Evolutionary conservation across 2,797 vertebrate genomes (phyloP), one percentile per base, ranked within the genome.

Genomic region (Xerus rutilus): DNA sequence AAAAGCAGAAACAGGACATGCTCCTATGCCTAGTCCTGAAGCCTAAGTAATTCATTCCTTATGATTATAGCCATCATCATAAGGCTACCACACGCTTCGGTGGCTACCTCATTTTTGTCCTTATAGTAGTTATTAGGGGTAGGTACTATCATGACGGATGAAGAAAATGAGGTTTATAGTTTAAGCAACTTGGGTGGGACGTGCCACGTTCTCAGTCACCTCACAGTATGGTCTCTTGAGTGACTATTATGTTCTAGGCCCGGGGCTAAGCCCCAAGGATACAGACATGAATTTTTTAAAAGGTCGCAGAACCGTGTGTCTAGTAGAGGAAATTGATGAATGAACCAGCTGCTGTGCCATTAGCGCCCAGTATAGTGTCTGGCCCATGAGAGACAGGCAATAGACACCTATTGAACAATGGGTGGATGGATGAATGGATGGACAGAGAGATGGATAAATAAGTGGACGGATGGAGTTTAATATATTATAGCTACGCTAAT

Each of bases 261-360:
- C 77, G 74, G 28, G 57, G 73, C 57, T 93, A 83, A 96, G 78
- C 39, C 78, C 39, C 54, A 59, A 96, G 77, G 49, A 94, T 59
- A 39, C 17, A 59, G 25, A 15, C 59, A 85, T 67, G 49, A 81
- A 89, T 84, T 65, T 32, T 12, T 67, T 4, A 70, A 70, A 70
- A 57, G 32, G 10, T 28, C 52, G 23, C 7, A 28, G 81, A 76
- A 65, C 32, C 93, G 47, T 83, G 57, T 25, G 15, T 70, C 39
- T 81, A 92, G 62, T 67, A 65, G 54, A 93, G 32, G 43, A 25
- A 77, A 73, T 20, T 73, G 77, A 30, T 64, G 47, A 86, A 70
- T 69, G 72, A 89, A 85, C 21, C 49, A 89, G 59, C 23, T 57
- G 25, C 12, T 52, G 10, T 47, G 43, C 47, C 15, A 13, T 92